Evolutionary conservation across 2,797 vertebrate genomes (phyloP), one percentile per base, ranked within the genome.

Genomic region (Pogoniulus pusillus): DNA sequence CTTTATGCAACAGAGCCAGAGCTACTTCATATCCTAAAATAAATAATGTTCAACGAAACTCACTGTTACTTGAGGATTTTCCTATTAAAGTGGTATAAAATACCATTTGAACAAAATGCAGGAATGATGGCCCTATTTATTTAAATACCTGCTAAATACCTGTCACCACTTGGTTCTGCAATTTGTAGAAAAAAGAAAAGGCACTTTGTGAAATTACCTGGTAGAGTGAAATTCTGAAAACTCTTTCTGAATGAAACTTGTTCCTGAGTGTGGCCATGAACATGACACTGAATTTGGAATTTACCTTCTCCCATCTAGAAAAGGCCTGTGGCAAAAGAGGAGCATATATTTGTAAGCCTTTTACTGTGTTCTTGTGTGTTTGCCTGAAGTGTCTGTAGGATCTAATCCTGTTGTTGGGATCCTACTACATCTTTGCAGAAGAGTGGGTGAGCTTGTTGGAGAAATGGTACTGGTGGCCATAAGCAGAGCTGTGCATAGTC

Each of bases 61-160:
- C 84, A 45, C 43, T 80, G n/a, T 71, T 92, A 62, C 55, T 83
- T 85, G 81, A 90, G 72, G 60, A 93, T 93, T 95, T 93, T 91
- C 72, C 49, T 69, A 57, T 91, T 88, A 69, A 89, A 94, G 65
- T 20, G 47, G 30, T 49, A 71, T 83, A 65, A 94, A 96, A 69
- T 45, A 51, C 19, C 51, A 32, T 53, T 91, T 47, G 12, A 47
- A 47, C 45, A 47, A 47, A 47, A 58, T 49, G 82, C 64, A 82
- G 12, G 8, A 84, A 77, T 9, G 10, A 55, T 72, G 53, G 45
- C 39, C 62, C n/a, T 74, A 32, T 41, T 94, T 88, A 37, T 86
- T 80, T 78, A 76, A 86, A 51, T 82, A 41, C 49, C 86, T 76
- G 34, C 80, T 78, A 76, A 86, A 51, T 80, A 41, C 49, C 86